Base-by-base conservation (phyloP, 2,113 vertebrate species). In the Dasyprocta punctata region DNA sequence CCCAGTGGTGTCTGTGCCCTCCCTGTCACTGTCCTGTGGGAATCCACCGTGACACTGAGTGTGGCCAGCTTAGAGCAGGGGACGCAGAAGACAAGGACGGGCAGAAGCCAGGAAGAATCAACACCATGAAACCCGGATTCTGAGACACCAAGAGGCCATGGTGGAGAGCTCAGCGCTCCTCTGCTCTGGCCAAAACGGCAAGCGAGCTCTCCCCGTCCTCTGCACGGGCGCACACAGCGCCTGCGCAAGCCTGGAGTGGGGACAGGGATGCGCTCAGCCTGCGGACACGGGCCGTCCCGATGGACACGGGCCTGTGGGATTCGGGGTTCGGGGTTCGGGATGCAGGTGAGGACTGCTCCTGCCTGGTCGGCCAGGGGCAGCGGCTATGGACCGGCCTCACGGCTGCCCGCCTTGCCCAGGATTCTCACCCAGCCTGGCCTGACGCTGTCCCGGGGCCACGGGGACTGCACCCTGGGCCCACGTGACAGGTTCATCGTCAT, bases 51-150 rank as follows among this genome's bases (percentile, higher is more conserved):
- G 54, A 54, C 22, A 77, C 52, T 67, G 41, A 6, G 3, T 1
- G 19, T 26, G 83, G 47, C 93, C 12, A 88, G 30, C 75, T 0
- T 90, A 86, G 75, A 84, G 91, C 75, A 49, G 93, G 47, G 11
- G 75, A 26, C 28, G 89, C 80, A 90, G 86, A 93, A 94, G 71
- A 71, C 33, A 58, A 75, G 36, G 97, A 86, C 58, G 91, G 84
- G 16, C 96, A 67, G 83, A 67, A 94, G 26, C 58, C 81, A 38
- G 9, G 41, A 49, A 83, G 1, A 1, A 24, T 41, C 54, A 30
- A 36, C 28, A 16, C 22, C 28, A 1, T 5, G 3, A 49, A 78
- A 33, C 28, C 12, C 36, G 2, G 52, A 33, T 52, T 60, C 38
- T 77, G 61, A 0, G 80, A 90, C 80, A 65, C 44, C 38, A 90